Evolutionary conservation across 2,888 invertebrate species (phyloP).

Genomic region (Dyspetes luteomarginatus): DNA sequence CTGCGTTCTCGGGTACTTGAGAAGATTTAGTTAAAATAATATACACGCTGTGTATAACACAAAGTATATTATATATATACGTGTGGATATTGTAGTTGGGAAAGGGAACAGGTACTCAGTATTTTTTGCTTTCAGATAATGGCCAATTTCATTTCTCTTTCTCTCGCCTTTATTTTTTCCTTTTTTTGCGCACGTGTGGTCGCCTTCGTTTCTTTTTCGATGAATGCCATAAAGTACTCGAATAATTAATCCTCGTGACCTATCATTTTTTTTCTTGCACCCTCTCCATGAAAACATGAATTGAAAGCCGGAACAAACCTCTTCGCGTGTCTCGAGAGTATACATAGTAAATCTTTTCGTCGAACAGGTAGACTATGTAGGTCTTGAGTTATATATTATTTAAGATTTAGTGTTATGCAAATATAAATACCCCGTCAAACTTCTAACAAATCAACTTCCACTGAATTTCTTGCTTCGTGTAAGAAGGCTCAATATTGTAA

Average conservation of each 20-base stretch:
- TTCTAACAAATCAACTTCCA: too few relatives aligned
- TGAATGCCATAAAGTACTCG: slow-evolving; percentile 3
- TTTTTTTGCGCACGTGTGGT: slow-evolving; percentile 55
- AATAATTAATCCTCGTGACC: slow-evolving; percentile 66
- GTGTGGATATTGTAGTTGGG: neutral
- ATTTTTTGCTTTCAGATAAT: slow-evolving; percentile 74
- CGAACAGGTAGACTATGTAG: too few relatives aligned
- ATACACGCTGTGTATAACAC: slow-evolving; percentile 65
- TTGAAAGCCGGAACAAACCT: slow-evolving; percentile 57
- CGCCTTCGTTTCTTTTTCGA: neutral
- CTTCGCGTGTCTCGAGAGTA: slow-evolving; percentile 33
- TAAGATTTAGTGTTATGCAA: too few relatives aligned
- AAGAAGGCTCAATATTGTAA: too few relatives aligned
- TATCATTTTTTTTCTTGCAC: slow-evolving; percentile 62
- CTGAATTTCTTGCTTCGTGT: too few relatives aligned
- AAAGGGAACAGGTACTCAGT: slow-evolving; percentile 69
- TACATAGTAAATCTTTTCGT: too few relatives aligned
- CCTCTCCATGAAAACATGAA: slow-evolving; percentile 33
- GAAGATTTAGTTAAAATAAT: slow-evolving; percentile 72
- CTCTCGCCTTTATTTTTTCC: neutral
- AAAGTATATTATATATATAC: neutral
- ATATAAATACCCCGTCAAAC: too few relatives aligned
- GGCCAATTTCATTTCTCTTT: slow-evolving; percentile 72
- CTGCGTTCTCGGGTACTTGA: slow-evolving; percentile 60
- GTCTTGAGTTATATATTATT: too few relatives aligned